phyloP scores from a whole-genome alignment of 2,113 vertebrate genomes.

The Macquaria ambigua region DNA sequence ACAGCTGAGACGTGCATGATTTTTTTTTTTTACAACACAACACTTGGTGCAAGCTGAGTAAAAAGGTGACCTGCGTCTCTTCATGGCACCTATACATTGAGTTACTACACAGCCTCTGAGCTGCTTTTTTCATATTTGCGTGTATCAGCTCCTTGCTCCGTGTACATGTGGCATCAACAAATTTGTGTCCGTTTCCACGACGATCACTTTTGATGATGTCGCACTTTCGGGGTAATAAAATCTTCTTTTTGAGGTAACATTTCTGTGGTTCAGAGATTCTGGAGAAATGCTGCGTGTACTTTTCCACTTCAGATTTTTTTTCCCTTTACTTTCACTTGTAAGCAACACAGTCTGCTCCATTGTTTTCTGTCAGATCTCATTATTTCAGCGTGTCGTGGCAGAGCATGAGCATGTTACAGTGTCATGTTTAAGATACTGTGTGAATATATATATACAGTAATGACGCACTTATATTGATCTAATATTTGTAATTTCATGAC shows the following conservation, averaged over 20 bases:
- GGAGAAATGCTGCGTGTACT: slow-evolving; percentile 21
- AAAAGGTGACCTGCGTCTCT: slow-evolving; percentile 8
- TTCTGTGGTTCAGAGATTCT: slow-evolving; percentile 20
- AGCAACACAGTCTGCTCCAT: not conserved
- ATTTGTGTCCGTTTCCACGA: slow-evolving; percentile 15
- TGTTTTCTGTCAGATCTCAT: slow-evolving; percentile 35
- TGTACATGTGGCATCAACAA: not conserved
- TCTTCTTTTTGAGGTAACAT: slow-evolving; percentile 38
- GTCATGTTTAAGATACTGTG: not conserved
- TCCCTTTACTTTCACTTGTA: slow-evolving; percentile 7
- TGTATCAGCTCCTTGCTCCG: not conserved
- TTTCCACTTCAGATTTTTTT: slow-evolving; percentile 40
- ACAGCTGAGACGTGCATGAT: not conserved
- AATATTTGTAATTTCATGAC: not conserved
- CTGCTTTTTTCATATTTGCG: not conserved
- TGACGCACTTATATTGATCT: not conserved
- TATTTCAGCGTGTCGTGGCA: not conserved
- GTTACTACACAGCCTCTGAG: not conserved
- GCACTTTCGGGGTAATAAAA: slow-evolving; percentile 10
- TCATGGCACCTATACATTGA: not conserved
- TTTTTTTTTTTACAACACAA: not conserved
- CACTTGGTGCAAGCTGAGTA: slow-evolving; percentile 1
- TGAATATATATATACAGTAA: too few relatives aligned
- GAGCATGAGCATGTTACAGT: not conserved
- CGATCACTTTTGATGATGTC: slow-evolving; percentile 20